Percentiles rank a stretch among this genome's conserved stretches.
Evolutionary conservation across 2,888 invertebrate genomes (phyloP).

Genomic region (Oxycera nigricornis): DNA sequence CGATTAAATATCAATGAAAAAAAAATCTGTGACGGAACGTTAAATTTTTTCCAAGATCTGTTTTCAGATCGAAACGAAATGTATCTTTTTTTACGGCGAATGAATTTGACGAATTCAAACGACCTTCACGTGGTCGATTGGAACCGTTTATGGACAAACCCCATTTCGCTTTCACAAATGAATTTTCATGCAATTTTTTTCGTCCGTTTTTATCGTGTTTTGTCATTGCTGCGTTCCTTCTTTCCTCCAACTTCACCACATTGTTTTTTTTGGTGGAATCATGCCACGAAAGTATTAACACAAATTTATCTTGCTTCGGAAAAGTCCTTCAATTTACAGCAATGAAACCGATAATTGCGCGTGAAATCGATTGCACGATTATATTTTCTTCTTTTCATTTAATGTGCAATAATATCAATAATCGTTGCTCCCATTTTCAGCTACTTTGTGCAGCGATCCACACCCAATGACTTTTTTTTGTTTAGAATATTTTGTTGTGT

Average conservation of each 20-base stretch:
- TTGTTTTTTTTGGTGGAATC: background rate
- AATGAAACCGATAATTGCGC: background rate
- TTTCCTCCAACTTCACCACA: background rate
- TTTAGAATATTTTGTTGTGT: no score
- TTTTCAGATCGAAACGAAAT: no score
- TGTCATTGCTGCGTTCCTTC: background rate
- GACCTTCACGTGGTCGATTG: slow-evolving; percentile 6
- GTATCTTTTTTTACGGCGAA: slow-evolving; percentile 4
- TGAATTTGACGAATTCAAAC: slow-evolving; percentile 24
- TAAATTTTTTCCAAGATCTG: no score
- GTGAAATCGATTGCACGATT: slow-evolving; percentile 32
- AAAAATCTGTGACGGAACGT: slow-evolving; percentile 12
- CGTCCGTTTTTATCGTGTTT: background rate
- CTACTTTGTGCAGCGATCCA: no score
- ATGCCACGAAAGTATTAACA: slow-evolving; percentile 9
- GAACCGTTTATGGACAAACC: slow-evolving; percentile 22
- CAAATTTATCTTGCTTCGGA: slow-evolving; percentile 8
- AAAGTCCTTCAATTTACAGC: slow-evolving; percentile 4
- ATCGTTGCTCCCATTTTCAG: slow-evolving; percentile 10
- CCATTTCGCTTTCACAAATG: slow-evolving; percentile 15
- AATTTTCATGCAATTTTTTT: slow-evolving; percentile 4
- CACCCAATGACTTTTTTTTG: no score
- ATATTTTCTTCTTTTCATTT: slow-evolving; percentile 8
- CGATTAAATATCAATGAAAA: background rate
- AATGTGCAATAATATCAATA: background rate